phyloP scores from a whole-genome alignment of 1,140 invertebrate genomes.

The Luehdorfia chinensis region DNA sequence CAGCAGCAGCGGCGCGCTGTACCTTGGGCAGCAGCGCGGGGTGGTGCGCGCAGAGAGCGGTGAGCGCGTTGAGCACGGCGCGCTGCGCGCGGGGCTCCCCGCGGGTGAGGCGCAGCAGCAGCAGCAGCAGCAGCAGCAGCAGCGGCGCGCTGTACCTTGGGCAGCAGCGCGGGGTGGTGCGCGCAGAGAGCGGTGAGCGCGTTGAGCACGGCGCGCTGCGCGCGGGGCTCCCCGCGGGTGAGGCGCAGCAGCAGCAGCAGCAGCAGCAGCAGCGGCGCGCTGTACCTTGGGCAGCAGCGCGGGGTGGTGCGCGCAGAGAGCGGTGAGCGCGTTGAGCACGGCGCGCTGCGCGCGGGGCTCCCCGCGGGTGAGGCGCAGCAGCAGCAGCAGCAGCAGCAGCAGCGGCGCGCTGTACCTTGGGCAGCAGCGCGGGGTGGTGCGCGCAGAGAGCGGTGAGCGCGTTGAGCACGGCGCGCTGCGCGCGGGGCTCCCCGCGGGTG shows the following conservation, averaged over 20 bases:
- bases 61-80: slow-evolving; percentile 96
- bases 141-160: slow-evolving; percentile 89
- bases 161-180: slow-evolving; percentile 86
- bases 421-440: slow-evolving; percentile 86
- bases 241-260: slow-evolving; percentile 91
- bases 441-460: slow-evolving; percentile 96
- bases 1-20: slow-evolving; percentile 84
- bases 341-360: too few relatives aligned
- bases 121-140: slow-evolving; percentile 80
- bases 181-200: slow-evolving; percentile 96
- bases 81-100: slow-evolving; percentile 95
- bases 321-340: too few relatives aligned
- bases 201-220: slow-evolving; percentile 96
- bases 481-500: slow-evolving; percentile 91
- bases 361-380: too few relatives aligned
- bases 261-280: slow-evolving; percentile 82
- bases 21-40: slow-evolving; percentile 91
- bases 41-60: slow-evolving; percentile 92
- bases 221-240: slow-evolving; percentile 91
- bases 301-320: too few relatives aligned
- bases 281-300: too few relatives aligned
- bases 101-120: slow-evolving; percentile 91
- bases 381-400: too few relatives aligned
- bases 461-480: slow-evolving; percentile 96
- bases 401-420: too few relatives aligned